A percentile compares a stretch with the other conserved stretches of the same genome.
phyloP scores from a whole-genome alignment of 2,888 invertebrate species.

The Agelastica alni region DNA sequence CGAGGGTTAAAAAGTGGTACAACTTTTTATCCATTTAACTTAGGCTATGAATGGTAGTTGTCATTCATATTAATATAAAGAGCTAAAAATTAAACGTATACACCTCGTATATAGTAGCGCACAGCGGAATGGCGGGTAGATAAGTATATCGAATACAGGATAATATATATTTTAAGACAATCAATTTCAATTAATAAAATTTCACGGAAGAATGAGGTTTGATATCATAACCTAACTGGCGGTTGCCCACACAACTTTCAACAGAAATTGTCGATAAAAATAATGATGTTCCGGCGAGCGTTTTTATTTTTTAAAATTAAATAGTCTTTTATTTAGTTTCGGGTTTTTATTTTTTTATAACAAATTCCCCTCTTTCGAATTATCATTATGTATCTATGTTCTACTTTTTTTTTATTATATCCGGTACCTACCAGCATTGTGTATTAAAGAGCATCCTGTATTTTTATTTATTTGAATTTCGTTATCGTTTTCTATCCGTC shows the following conservation, averaged over 20 bases:
- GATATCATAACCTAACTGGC: slow-evolving; percentile 26
- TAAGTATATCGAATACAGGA: slow-evolving; percentile 20
- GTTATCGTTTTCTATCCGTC: background rate
- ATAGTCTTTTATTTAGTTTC: too few species aligned
- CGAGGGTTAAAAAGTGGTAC: too few species aligned
- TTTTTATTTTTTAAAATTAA: too few species aligned
- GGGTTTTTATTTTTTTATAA: too few species aligned
- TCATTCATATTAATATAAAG: too few species aligned
- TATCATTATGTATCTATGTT: slow-evolving; percentile 7
- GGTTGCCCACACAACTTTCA: slow-evolving; percentile 27
- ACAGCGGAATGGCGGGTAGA: slow-evolving; percentile 11
- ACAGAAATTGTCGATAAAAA: slow-evolving; percentile 19
- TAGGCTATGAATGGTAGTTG: too few species aligned
- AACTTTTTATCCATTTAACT: too few species aligned
- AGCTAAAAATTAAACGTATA: too few species aligned
- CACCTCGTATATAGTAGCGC: slow-evolving; percentile 1
- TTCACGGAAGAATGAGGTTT: slow-evolving; percentile 35
- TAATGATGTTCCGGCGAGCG: slow-evolving; percentile 13
- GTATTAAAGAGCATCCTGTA: slow-evolving; percentile 15
- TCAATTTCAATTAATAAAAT: slow-evolving; percentile 30
- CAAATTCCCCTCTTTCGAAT: too few species aligned
- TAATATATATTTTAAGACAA: slow-evolving; percentile 32
- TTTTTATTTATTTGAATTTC: slow-evolving; percentile 15
- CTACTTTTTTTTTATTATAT: slow-evolving; percentile 18
- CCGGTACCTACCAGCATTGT: slow-evolving; percentile 14